Evolutionary conservation across 2,888 invertebrate genomes (phyloP).

Genomic region (Hoplodrina blanda): DNA sequence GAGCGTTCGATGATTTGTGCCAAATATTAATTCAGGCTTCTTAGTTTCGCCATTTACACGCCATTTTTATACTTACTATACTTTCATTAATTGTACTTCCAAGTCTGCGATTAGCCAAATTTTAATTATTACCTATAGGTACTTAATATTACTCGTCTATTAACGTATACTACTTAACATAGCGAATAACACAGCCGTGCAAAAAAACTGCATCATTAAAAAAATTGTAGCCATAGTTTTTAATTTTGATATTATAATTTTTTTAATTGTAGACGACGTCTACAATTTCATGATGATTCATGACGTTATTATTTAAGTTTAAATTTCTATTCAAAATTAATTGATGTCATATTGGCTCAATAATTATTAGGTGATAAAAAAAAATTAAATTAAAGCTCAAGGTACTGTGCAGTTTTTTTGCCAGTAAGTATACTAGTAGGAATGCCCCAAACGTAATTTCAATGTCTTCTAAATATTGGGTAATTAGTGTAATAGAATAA

Average conservation of each 20-base stretch:
- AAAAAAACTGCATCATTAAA: slow-evolving; percentile 60
- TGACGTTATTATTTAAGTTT: slow-evolving; percentile 33
- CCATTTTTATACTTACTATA: slow-evolving; percentile 30
- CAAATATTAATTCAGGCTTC: slow-evolving; percentile 70
- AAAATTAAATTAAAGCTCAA: slow-evolving; percentile 40
- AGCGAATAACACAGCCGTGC: slow-evolving; percentile 37
- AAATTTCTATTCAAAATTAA: slow-evolving; percentile 26
- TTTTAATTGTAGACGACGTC: slow-evolving; percentile 7
- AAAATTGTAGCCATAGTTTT: not conserved
- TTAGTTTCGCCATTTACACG: slow-evolving; percentile 47
- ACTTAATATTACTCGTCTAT: slow-evolving; percentile 12
- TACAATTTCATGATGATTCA: no score
- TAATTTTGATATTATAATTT: not conserved
- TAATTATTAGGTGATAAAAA: slow-evolving; percentile 30
- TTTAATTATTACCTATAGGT: slow-evolving; percentile 40
- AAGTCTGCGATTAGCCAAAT: slow-evolving; percentile 67
- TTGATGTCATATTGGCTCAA: slow-evolving; percentile 45
- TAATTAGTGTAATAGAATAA: slow-evolving; percentile 45
- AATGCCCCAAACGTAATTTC: slow-evolving; percentile 45
- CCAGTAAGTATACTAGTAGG: slow-evolving; percentile 53
- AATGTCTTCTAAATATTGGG: slow-evolving; percentile 30
- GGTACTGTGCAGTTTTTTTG: slow-evolving; percentile 65
- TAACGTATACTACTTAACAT: slow-evolving; percentile 18
- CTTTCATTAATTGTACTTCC: slow-evolving; percentile 40
- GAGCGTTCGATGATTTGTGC: slow-evolving; percentile 71